Conservation (phyloP, 2,797 vertebrate genomes). For the Falco concolor region DNA sequence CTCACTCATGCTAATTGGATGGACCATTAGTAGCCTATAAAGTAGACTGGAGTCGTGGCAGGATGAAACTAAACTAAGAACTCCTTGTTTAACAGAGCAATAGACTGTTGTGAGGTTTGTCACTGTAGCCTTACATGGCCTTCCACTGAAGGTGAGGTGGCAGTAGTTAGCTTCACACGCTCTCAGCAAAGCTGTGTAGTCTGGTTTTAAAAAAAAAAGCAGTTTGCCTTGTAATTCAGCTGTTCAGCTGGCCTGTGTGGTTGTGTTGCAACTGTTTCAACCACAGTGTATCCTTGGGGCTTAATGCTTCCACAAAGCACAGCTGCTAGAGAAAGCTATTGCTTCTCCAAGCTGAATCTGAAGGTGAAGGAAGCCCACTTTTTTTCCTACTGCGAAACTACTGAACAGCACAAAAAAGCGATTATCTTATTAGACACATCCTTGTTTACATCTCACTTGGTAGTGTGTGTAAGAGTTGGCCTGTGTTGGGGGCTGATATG, state of each 20-base stretch:
- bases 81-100: not conserved
- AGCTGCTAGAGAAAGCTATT: not conserved
- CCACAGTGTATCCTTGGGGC: not conserved
- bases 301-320: not conserved
- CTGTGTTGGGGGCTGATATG: not conserved
- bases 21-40: not conserved
- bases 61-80: not conserved
- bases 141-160: not conserved
- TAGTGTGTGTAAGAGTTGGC: not conserved
- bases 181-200: not conserved
- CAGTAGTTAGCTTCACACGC: not conserved
- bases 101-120: not conserved
- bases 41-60: not conserved
- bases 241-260: not conserved
- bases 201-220: not conserved
- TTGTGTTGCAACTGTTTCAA: not conserved
- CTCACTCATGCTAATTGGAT: not conserved
- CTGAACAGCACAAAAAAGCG: not conserved
- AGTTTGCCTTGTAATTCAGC: not conserved
- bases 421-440: not conserved
- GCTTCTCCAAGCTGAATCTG: not conserved
- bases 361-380: accelerated
- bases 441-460: not conserved
- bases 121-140: not conserved
- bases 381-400: not conserved